Base-by-base conservation (phyloP, 2,888 invertebrate species). In the Phortica okadai region DNA sequence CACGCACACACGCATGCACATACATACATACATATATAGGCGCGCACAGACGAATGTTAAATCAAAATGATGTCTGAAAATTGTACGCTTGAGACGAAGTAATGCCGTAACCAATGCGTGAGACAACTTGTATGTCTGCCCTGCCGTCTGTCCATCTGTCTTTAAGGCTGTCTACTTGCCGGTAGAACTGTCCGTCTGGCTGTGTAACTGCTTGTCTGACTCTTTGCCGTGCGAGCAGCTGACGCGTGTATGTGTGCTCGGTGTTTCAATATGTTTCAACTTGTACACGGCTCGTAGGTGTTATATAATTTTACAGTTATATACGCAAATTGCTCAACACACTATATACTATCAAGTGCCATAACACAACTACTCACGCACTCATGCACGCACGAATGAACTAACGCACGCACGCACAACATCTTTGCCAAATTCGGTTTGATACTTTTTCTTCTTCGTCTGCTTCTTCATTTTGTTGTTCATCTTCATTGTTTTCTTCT, bases 31-130 rank as follows among this genome's bases (percentile, higher is more conserved):
- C 10, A 56, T 56, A 2, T 56, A 56, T 10, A 56, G 14, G 16
- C 10, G 16, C 16, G 33, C 33, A 33, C 33, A 33, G 33, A 33
- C 33, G 33, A 33, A 33, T 33, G 33, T 58, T 16, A 62, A 62
- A 62, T 62, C 33, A 62, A 62, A 62, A 62, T 62, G 25, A 62
- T 62, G 62, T 3, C 33, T 62, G 62, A 25, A 62, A 62, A 62
- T 62, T 25, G 62, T 25, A 25, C 62, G 25, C 33, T 62, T 11
- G 62, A 62, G 62, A 62, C 50, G 50, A 50, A 8, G 8, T 5
- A 50, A 6, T 50, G 50, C 14, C 10, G 50, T 11, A 50, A 50
- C 33, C 33, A 33, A 33, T 33, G 33, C 33, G 33, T 33, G 33
- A 33, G 33, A 33, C 33, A 33, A 54, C n/a, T 54, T 54, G 54